Conservation (phyloP, 2,797 vertebrate species). For the Simalia tracyae region DNA sequence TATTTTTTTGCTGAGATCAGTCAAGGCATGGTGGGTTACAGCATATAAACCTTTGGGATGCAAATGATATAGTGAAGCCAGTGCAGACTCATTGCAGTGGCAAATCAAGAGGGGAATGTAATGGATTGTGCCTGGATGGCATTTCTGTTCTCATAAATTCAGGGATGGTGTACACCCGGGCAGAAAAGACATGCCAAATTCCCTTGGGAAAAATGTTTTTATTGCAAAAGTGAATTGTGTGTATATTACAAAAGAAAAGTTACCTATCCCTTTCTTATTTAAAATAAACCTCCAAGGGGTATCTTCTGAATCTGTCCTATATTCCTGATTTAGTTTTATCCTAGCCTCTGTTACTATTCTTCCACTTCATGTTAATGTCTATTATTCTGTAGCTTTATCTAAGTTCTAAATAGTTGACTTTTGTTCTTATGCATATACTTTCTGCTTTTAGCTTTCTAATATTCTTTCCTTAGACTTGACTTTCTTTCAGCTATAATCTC, state of each 20-base stretch:
- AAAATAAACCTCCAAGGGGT: neutral
- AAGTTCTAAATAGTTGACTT: neutral
- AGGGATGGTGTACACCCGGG: neutral
- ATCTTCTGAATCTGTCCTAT: neutral
- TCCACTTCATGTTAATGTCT: neutral
- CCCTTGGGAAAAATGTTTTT: neutral
- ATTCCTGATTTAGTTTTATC: neutral
- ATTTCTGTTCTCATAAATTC: conserved; percentile 33
- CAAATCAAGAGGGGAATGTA: conserved; percentile 11
- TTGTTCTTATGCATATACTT: neutral
- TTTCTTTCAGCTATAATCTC: neutral
- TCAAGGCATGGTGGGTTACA: conserved; percentile 16
- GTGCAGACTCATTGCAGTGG: neutral
- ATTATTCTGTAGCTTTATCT: neutral
- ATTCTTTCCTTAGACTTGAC: neutral
- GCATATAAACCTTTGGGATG: conserved; percentile 30
- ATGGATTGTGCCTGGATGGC: conserved; percentile 20
- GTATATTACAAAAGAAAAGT: neutral
- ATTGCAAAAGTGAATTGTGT: neutral
- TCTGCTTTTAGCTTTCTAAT: neutral
- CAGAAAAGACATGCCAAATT: neutral
- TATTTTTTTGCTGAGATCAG: neutral
- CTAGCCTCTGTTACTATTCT: neutral
- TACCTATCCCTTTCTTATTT: neutral
- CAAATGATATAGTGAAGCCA: conserved; percentile 12